Evolutionary conservation across 2,113 vertebrate species (phyloP).

Genomic region (Fregata magnificens): DNA sequence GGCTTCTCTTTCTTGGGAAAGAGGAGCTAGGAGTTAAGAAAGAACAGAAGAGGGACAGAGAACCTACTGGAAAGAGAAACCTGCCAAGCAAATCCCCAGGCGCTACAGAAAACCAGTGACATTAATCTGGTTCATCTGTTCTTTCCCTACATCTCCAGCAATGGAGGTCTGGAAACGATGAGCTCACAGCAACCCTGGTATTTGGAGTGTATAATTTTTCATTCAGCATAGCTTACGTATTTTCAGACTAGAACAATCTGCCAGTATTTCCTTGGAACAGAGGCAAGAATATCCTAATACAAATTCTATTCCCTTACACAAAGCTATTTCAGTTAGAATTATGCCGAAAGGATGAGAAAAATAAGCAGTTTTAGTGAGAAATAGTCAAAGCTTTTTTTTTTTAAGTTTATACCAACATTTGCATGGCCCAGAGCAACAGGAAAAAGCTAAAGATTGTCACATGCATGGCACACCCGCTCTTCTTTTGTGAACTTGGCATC

Average conservation of each 20-base stretch:
- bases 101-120: background rate
- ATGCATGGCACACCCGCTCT: rapidly evolving
- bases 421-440: background rate
- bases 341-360: background rate
- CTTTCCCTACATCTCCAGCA: background rate
- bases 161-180: background rate
- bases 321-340: background rate
- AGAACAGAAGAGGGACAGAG: background rate
- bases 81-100: background rate
- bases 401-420: background rate
- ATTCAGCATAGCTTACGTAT: background rate
- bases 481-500: background rate
- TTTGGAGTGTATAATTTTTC: slow-evolving; percentile 11
- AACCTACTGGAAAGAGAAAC: background rate
- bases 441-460: background rate
- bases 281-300: background rate
- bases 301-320: background rate
- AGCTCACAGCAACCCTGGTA: background rate
- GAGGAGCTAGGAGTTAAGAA: background rate
- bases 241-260: background rate
- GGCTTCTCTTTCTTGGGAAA: background rate
- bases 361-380: background rate
- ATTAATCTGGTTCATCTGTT: background rate
- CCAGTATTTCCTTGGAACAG: background rate
- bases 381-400: background rate